phyloP scores from a whole-genome alignment of 2,888 invertebrate genomes.

The Leptothorax acervorum region DNA sequence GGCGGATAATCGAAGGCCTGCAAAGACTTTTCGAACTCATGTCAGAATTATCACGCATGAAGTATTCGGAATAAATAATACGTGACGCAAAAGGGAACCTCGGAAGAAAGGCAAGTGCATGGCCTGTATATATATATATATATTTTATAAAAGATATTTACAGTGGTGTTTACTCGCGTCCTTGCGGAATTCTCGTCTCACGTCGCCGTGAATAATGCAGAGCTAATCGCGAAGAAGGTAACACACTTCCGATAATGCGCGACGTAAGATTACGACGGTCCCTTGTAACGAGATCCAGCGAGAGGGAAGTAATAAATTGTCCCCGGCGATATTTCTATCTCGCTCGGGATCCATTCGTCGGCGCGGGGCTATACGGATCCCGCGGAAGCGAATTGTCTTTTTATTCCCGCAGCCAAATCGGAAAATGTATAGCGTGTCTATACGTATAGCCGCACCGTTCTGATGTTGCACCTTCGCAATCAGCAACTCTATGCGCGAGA shows the following conservation, averaged over 20 bases:
- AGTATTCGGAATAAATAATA: slow-evolving; percentile 54
- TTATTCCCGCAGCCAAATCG: slow-evolving; percentile 42
- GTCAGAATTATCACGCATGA: slow-evolving; percentile 39
- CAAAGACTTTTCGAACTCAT: slow-evolving; percentile 43
- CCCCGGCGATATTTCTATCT: slow-evolving; percentile 39
- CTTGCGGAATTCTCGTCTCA: slow-evolving; percentile 10
- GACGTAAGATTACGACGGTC: slow-evolving; percentile 38
- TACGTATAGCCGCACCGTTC: slow-evolving; percentile 30
- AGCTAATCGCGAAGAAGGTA: slow-evolving; percentile 38
- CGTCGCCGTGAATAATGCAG: slow-evolving; percentile 22
- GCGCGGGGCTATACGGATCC: slow-evolving; percentile 38
- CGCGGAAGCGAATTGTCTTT: slow-evolving; percentile 30
- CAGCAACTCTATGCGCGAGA: slow-evolving; percentile 71
- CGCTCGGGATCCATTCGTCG: slow-evolving; percentile 35
- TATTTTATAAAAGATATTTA: slow-evolving; percentile 34
- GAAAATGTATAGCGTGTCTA: slow-evolving; percentile 48
- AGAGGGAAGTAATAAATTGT: slow-evolving; percentile 47
- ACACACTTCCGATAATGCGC: slow-evolving; percentile 30
- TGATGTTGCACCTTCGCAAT: slow-evolving; percentile 68
- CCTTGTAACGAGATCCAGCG: slow-evolving; percentile 43
- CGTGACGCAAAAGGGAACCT: slow-evolving; percentile 36
- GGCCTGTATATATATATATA: not conserved
- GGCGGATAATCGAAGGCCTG: slow-evolving; percentile 53
- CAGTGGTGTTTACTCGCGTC: slow-evolving; percentile 28
- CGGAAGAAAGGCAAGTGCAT: not conserved